A percentile compares a stretch with the other conserved stretches of the same genome.
phyloP scores from a whole-genome alignment of 2,797 vertebrate genomes.

The Gouania willdenowi region DNA sequence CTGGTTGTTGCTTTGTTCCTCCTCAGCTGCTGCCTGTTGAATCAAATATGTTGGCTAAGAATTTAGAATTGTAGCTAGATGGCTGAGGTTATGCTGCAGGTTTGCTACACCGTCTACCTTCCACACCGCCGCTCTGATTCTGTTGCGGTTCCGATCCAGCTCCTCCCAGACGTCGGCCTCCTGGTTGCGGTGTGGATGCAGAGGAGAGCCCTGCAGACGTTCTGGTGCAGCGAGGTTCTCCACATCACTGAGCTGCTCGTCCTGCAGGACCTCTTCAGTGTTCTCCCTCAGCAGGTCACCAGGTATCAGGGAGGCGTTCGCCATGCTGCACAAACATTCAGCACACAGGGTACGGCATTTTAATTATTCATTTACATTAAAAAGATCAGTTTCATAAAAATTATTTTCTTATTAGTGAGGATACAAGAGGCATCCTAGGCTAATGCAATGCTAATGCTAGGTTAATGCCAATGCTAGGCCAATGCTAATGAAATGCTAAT shows the following conservation, averaged over 20 bases:
- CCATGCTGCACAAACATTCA: conserved; percentile 79
- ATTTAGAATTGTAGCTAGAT: too few relatives aligned
- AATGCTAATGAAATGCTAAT: too few relatives aligned
- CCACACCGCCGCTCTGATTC: conserved; percentile 80
- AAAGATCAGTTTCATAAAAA: too few relatives aligned
- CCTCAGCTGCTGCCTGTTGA: conserved; percentile 82
- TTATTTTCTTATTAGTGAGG: too few relatives aligned
- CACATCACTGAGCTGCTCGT: conserved; percentile 94
- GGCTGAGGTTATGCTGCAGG: too few relatives aligned
- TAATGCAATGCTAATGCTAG: too few relatives aligned
- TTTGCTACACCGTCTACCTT: too few relatives aligned
- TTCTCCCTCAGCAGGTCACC: conserved; percentile 93
- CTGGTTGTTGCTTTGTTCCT: conserved; percentile 88
- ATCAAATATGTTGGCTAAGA: not conserved
- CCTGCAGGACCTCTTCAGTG: conserved; percentile 96
- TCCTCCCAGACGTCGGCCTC: conserved; percentile 98
- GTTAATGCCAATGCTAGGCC: too few relatives aligned
- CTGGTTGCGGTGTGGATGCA: conserved; percentile 80
- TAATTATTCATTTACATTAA: too few relatives aligned
- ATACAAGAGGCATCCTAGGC: too few relatives aligned
- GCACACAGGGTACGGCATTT: not conserved
- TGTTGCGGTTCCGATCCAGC: conserved; percentile 92
- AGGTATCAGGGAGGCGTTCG: conserved; percentile 93
- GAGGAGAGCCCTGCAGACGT: conserved; percentile 77
- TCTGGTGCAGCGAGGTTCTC: conserved; percentile 90